These are phyloP conservation scores for Melanotus villosus DNA, from an alignment of 2,888 invertebrate genomes.

Conservation along the genomic window DNA sequence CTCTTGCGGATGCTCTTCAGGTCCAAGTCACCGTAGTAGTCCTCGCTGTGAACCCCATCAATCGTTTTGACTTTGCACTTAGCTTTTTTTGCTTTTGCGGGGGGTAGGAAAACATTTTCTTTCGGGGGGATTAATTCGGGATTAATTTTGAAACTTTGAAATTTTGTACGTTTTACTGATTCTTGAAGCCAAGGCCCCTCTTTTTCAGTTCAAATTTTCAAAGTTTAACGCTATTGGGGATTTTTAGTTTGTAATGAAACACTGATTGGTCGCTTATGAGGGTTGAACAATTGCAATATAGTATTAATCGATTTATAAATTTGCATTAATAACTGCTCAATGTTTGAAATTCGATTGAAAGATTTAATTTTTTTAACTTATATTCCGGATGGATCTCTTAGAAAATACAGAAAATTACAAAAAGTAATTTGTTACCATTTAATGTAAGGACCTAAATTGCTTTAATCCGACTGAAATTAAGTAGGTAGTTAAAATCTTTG, in stretches of 20 bases:
- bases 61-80: constrained; percentile 27
- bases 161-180: neutral
- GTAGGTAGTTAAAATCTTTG: no score
- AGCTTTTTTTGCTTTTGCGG: constrained; percentile 3
- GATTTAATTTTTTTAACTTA: no score
- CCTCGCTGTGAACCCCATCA: constrained; percentile 82
- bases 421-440: no score
- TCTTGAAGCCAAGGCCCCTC: constrained; percentile 11
- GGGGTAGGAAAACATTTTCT: neutral
- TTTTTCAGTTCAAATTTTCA: constrained; percentile 19
- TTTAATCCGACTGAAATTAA: no score
- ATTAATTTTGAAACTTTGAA: constrained; percentile 23
- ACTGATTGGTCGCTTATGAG: neutral
- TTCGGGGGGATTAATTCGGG: neutral
- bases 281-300: no score
- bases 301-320: no score
- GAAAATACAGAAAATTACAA: no score
- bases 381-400: no score
- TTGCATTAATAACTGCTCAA: no score
- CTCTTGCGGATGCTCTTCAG: constrained; percentile 96
- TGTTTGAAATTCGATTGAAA: no score
- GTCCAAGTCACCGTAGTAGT: constrained; percentile 96
- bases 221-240: neutral
- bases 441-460: no score
- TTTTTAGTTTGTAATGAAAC: neutral